Conservation (phyloP, 1,140 invertebrate genomes). For the Polypedilum vanderplanki region DNA sequence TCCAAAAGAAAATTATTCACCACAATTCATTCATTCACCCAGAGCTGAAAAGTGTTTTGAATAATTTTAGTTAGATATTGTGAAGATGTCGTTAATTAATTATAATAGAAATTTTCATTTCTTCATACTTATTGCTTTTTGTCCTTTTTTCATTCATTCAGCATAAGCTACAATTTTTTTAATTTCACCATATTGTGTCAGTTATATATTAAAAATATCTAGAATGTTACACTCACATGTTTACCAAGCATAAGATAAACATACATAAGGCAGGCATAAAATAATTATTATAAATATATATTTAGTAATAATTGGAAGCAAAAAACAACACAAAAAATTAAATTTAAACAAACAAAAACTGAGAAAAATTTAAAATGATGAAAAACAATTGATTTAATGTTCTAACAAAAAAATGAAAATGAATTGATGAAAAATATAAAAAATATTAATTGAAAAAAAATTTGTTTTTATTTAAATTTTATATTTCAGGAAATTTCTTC, state of each 20-base stretch:
- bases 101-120: too few species aligned
- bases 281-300: background rate
- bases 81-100: too few species aligned
- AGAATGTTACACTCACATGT: constrained; percentile 17
- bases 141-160: background rate
- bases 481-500: too few species aligned
- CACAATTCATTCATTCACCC: background rate
- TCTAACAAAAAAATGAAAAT: constrained; percentile 8
- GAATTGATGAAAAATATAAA: background rate
- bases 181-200: background rate
- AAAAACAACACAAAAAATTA: too few species aligned
- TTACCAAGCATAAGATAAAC: constrained; percentile 18
- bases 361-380: too few species aligned
- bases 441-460: constrained; percentile 7
- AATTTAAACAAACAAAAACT: too few species aligned
- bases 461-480: background rate
- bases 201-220: constrained; percentile 15
- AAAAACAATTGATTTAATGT: constrained; percentile 4
- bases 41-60: background rate
- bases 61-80: background rate
- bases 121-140: background rate
- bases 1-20: background rate
- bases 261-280: background rate
- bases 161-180: background rate
- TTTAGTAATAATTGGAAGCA: constrained; percentile 3